These are phyloP conservation scores for Tuta absoluta DNA, from an alignment of 2,888 invertebrate species.

Conservation along the genomic window DNA sequence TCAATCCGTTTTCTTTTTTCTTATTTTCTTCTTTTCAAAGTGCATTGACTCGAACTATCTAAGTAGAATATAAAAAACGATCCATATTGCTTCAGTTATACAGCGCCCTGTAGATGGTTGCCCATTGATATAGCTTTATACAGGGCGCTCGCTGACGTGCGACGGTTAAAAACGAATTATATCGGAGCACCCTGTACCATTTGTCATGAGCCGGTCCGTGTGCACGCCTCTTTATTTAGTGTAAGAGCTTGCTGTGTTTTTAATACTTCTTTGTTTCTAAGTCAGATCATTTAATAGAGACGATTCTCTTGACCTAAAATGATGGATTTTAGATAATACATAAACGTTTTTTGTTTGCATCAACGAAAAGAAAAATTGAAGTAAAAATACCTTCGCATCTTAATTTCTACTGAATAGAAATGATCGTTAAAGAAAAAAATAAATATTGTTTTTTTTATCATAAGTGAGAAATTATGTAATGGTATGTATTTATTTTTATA, in stretches of 20 bases:
- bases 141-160: constrained; percentile 60
- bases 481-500: no score
- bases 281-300: no score
- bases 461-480: no score
- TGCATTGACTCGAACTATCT: not conserved
- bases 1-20: no score
- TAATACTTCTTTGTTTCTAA: constrained; percentile 10
- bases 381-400: no score
- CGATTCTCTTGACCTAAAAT: no score
- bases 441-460: no score
- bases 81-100: not conserved
- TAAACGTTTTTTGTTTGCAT: no score
- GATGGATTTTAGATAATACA: no score
- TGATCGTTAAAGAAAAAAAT: no score
- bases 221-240: constrained; percentile 49
- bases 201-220: constrained; percentile 59
- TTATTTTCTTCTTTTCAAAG: not conserved
- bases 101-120: constrained; percentile 28
- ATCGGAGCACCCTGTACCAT: constrained; percentile 70
- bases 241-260: constrained; percentile 40
- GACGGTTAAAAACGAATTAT: constrained; percentile 77
- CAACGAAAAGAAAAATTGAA: no score
- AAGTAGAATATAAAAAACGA: not conserved
- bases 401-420: no score
- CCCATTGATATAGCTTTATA: constrained; percentile 16